A percentile compares a stretch with the other conserved stretches of the same genome.
phyloP scores from a whole-genome alignment of 2,113 vertebrate genomes.

The Sisor rabdophorus region DNA sequence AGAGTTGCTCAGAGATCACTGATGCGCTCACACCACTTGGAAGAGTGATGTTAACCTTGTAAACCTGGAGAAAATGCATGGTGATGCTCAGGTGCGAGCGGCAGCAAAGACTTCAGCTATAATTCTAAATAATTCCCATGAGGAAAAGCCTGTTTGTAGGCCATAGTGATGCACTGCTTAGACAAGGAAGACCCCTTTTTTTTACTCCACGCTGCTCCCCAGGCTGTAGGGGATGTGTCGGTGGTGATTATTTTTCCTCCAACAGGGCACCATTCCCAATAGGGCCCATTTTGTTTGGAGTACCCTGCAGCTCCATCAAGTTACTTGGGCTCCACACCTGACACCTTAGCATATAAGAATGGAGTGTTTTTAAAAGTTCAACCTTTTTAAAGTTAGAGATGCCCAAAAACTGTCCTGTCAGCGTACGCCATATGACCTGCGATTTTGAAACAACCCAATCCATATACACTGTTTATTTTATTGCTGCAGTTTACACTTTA shows the following conservation, averaged over 20 bases:
- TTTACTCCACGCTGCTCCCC: background rate
- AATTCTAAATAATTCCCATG: constrained; percentile 25
- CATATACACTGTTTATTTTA: too few species aligned
- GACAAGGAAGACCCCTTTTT: constrained; percentile 7
- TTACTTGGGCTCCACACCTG: constrained; percentile 13
- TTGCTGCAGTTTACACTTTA: too few species aligned
- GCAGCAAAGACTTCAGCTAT: background rate
- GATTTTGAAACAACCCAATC: background rate
- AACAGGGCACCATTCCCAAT: constrained; percentile 3
- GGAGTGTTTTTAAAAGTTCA: background rate
- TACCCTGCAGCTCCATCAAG: constrained; percentile 16
- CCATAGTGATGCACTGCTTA: constrained; percentile 20
- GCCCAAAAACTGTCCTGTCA: constrained; percentile 1
- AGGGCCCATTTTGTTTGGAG: constrained; percentile 8
- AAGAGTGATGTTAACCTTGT: constrained; percentile 7
- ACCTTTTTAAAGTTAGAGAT: background rate
- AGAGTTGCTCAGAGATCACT: background rate
- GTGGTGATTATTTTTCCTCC: constrained; percentile 7
- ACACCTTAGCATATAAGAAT: constrained; percentile 18
- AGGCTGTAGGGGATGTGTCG: background rate
- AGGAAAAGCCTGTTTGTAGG: constrained; percentile 14
- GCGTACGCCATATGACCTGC: background rate
- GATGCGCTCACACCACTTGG: background rate
- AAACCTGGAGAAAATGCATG: constrained; percentile 17
- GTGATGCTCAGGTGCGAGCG: background rate